A percentile compares a stretch with the other conserved stretches of the same genome.
Evolutionary conservation across 2,888 invertebrate genomes (phyloP).

Genomic region (Philonicus albiceps): DNA sequence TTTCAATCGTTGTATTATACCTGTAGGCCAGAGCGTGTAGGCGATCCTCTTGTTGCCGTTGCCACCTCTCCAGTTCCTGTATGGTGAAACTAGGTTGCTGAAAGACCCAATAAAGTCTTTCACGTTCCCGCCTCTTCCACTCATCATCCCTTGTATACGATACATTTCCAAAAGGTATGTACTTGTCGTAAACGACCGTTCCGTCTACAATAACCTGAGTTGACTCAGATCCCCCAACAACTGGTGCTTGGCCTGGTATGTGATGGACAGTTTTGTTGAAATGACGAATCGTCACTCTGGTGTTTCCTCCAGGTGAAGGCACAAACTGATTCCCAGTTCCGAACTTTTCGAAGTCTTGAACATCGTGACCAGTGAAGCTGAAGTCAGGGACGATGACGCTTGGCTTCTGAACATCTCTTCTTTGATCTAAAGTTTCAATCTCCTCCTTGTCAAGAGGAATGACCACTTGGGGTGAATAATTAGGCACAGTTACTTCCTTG

Average conservation of each 20-base stretch:
- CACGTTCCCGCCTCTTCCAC: constrained; percentile 61
- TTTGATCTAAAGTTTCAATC: constrained; percentile 44
- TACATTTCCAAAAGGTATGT: constrained; percentile 56
- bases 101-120: constrained; percentile 59
- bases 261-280: constrained; percentile 57
- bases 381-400: constrained; percentile 31
- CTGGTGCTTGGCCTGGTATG: constrained; percentile 55
- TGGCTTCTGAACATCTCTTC: constrained; percentile 30
- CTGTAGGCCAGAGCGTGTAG: constrained; percentile 55
- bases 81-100: constrained; percentile 51
- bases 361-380: constrained; percentile 31
- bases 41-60: constrained; percentile 59
- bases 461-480: constrained; percentile 56
- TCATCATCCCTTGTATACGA: constrained; percentile 54
- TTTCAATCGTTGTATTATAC: constrained; percentile 55
- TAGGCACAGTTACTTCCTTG: constrained; percentile 51
- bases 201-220: constrained; percentile 59
- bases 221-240: constrained; percentile 56
- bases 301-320: constrained; percentile 46
- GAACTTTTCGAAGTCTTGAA: constrained; percentile 5
- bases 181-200: constrained; percentile 56
- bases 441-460: constrained; percentile 22
- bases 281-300: constrained; percentile 54
- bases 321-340: constrained; percentile 46
- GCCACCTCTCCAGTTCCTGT: constrained; percentile 57